These are phyloP conservation scores for Pachycephala philippinensis DNA, from an alignment of 2,113 vertebrate genomes.

Conservation along the genomic window DNA sequence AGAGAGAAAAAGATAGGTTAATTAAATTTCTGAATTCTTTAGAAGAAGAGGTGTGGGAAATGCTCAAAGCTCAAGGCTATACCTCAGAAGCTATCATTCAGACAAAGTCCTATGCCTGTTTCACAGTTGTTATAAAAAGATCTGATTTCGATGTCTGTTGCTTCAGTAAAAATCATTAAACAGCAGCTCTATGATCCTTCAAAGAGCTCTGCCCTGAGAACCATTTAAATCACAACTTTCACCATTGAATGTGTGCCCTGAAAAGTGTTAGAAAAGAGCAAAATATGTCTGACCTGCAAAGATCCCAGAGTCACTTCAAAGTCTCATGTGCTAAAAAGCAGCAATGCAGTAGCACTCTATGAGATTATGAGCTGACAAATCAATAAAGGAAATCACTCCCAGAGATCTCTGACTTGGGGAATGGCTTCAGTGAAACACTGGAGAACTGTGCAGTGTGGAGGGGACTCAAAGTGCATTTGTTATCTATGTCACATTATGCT, in stretches of 20 bases:
- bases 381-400: not conserved
- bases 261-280: not conserved
- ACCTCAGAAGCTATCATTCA: not conserved
- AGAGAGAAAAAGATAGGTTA: not conserved
- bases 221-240: not conserved
- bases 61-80: not conserved
- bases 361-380: not conserved
- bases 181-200: not conserved
- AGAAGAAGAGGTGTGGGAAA: not conserved
- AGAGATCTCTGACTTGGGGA: not conserved
- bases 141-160: not conserved
- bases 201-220: not conserved
- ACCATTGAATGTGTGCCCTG: not conserved
- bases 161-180: not conserved
- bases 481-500: not conserved
- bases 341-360: not conserved
- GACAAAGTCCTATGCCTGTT: not conserved
- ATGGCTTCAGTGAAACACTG: not conserved
- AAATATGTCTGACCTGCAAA: not conserved
- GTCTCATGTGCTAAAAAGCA: not conserved
- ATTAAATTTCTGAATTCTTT: not conserved
- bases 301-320: not conserved
- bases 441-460: not conserved
- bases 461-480: not conserved
- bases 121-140: not conserved